Base-by-base conservation (phyloP, 2,113 vertebrate species). In the rat (Rattus norvegicus) region DNA sequence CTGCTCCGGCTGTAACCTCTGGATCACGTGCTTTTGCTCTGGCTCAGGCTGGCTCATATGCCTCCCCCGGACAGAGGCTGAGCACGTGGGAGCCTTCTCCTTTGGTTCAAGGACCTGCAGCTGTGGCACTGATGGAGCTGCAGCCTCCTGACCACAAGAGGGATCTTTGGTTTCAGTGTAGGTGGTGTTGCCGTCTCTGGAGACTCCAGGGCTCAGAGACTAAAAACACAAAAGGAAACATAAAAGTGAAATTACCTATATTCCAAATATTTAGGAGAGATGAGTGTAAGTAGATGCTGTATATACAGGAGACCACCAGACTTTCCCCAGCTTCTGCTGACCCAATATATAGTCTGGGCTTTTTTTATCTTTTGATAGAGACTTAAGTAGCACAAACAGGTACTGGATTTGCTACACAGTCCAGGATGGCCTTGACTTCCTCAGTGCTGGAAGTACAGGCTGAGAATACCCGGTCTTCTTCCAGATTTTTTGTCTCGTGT, bases 1-100 rank as follows among this genome's bases (percentile, higher is more conserved):
- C 96, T 61, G 97, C 36, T 96, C 97, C 98, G 81, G 97, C 97
- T 95, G 94, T 97, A 98, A 90, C 98, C 96, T 91, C 77, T 72
- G 83, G 93, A 59, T 61, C 97, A 97, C 89, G 90, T 88, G 94
- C 98, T 99, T 97, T 98, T 98, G 88, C 95, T 92, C 52, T 98
- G 98, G 67, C 98, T 98, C 96, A 98, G 98, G 95, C 98, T 99
- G 98, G 95, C 98, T 99, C 97, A 97, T 95, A 47, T 93, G 97
- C 26, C 98, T 98, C 95, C 97, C 98, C 79, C 93, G 97, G 36
- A 98, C 95, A 94, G 97, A 90, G 52, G 95, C 80, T 97, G 95
- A 80, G 97, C 97, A 88, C 43, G 47, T 47, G 77, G 93, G 80
- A 77, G 83, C 97, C 94, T 97, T 98, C 90, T 97, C 98, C 87